A percentile compares a stretch with the other conserved stretches of the same genome.
phyloP scores from a whole-genome alignment of 2,113 vertebrate genomes.

The Mustelus asterias region DNA sequence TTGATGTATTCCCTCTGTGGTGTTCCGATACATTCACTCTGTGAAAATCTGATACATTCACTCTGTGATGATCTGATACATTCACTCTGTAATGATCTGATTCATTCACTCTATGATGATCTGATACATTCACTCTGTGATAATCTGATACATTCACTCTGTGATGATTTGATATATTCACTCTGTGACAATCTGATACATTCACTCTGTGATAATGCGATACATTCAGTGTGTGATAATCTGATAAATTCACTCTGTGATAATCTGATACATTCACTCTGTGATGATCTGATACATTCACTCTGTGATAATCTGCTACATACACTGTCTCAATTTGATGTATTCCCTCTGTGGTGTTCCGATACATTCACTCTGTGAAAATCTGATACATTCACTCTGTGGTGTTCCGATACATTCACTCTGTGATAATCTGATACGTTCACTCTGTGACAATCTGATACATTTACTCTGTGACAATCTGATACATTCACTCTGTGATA shows the following conservation, averaged over 20 bases:
- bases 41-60: no score
- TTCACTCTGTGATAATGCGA: not conserved
- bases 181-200: not conserved
- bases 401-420: no score
- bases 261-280: not conserved
- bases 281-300: not conserved
- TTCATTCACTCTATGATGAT: not conserved
- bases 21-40: no score
- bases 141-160: not conserved
- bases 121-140: not conserved
- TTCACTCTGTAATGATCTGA: no score
- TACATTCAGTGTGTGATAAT: not conserved
- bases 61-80: no score
- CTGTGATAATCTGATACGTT: not conserved
- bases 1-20: not conserved
- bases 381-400: no score
- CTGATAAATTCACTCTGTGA: not conserved
- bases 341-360: not conserved
- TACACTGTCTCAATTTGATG: not conserved
- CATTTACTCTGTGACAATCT: not conserved
- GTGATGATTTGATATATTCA: not conserved
- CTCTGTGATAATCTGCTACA: not conserved
- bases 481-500: no score
- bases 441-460: no score
- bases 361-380: not conserved